Percentiles rank a stretch among this genome's conserved stretches.
Evolutionary conservation across 2,113 vertebrate species (phyloP).

Genomic region (Alectura lathami): DNA sequence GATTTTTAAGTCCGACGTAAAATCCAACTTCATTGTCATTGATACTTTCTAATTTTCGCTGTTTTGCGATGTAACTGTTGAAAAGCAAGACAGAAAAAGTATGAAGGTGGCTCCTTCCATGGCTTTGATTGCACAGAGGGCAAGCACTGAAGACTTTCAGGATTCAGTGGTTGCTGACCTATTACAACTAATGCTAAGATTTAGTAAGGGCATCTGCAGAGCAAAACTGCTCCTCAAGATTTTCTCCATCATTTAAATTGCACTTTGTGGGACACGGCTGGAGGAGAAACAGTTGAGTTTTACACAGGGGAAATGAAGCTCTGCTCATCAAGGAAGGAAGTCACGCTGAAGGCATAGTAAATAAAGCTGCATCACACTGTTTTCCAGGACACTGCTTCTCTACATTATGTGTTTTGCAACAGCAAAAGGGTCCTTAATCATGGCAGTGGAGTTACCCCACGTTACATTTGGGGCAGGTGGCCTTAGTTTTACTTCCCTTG

Average conservation of each 20-base stretch:
- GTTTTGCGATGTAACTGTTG: conserved; percentile 93
- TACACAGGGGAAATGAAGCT: background rate
- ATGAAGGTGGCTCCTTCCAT: background rate
- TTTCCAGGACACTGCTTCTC: background rate
- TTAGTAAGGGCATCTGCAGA: background rate
- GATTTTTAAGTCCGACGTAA: conserved; percentile 92
- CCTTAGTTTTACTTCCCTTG: background rate
- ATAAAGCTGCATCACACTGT: background rate
- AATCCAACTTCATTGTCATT: conserved; percentile 90
- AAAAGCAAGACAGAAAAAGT: conserved; percentile 54
- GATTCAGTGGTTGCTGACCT: background rate
- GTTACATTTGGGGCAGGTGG: background rate
- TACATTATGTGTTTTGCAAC: background rate
- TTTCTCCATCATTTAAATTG: background rate
- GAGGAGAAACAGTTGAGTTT: background rate
- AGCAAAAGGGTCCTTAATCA: background rate
- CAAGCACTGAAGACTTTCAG: background rate
- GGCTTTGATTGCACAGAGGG: background rate
- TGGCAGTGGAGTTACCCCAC: background rate
- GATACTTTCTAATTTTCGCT: conserved; percentile 90
- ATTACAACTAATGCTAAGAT: background rate
- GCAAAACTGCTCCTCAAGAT: background rate
- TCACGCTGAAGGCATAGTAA: background rate
- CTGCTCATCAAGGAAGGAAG: background rate
- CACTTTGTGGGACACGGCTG: background rate